Base-by-base conservation (phyloP, 2,797 vertebrate species). In the Trachurus trachurus region DNA sequence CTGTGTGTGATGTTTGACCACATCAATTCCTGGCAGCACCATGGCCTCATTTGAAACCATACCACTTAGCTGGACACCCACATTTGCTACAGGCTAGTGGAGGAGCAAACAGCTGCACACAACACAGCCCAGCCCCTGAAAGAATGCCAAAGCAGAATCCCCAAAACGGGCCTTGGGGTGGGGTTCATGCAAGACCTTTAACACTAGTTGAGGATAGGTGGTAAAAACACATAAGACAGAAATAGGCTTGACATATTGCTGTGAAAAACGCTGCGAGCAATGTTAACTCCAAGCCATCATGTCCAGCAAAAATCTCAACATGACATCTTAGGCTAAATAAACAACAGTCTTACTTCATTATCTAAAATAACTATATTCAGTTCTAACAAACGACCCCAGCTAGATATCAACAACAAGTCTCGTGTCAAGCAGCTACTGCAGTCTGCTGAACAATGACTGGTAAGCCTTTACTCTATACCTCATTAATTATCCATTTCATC, bases 41-140 rank as follows among this genome's bases (percentile, higher is more conserved):
- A 7, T 77, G 62, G 56, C 70, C 74, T 89, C 70, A 74, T 81
- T 73, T 87, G 78, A 90, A 88, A 79, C 69, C 1, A 8, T 82
- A 81, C 56, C 84, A 81, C 72, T 88, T 67, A 81, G 74, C 78
- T 81, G 89, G 88, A 93, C 87, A 85, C 66, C 72, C 82, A 86
- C 83, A 88, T 78, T 82, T 70, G 50, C 68, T 76, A 11, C 54
- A 75, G 82, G 81, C 79, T 47, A 81, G 79, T 29, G 62, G 66
- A 84, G 81, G 69, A 85, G 81, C 83, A 85, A 91, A 88, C 92
- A 91, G 92, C 92, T 92, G 90, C 90, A 88, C 57, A 81, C 78
- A 89, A 82, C 84, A 84, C 67, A 80, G 58, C 86, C 87, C 80
- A 89, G 75, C 86, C 90, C 87, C 80, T 86, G 76, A 92, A 88